Percentiles rank a stretch among this genome's conserved stretches.
phyloP scores from a whole-genome alignment of 2,113 vertebrate genomes.

The Malaclemys terrapin region DNA sequence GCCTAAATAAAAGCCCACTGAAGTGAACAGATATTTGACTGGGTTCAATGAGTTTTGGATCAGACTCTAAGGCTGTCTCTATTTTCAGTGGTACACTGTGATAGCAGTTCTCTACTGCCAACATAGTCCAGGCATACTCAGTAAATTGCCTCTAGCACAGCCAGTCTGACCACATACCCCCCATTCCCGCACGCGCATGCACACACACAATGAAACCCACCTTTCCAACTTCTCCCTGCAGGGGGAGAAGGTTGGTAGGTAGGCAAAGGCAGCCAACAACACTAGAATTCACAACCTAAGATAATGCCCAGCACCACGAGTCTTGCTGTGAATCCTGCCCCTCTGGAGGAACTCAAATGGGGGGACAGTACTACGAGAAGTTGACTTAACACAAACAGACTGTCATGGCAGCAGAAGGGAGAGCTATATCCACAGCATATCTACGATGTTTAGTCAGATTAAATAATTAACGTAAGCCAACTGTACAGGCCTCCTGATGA shows the following conservation, averaged over 20 bases:
- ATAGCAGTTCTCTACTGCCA: background rate
- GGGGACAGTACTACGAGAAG: background rate
- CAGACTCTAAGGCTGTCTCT: background rate
- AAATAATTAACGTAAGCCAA: background rate
- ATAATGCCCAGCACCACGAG: background rate
- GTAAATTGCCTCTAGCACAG: background rate
- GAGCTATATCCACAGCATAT: background rate
- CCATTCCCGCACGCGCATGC: background rate
- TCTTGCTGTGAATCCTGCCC: background rate
- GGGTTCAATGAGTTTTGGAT: background rate
- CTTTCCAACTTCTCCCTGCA: background rate
- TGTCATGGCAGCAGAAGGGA: background rate
- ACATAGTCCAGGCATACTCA: fast-evolving
- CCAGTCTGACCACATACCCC: background rate
- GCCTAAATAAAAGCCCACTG: constrained; percentile 59
- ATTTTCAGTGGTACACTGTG: background rate
- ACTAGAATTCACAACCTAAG: background rate
- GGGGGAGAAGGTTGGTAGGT: background rate
- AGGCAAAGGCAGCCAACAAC: background rate
- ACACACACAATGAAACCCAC: background rate
- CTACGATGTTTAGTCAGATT: background rate
- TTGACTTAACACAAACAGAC: background rate
- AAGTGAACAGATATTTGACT: constrained; percentile 54
- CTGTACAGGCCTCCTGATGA: background rate
- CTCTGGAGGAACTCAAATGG: background rate